These are phyloP conservation scores for Sarotherodon lohbergeri DNA, from an alignment of 2,113 vertebrate genomes.

Conservation along the genomic window DNA sequence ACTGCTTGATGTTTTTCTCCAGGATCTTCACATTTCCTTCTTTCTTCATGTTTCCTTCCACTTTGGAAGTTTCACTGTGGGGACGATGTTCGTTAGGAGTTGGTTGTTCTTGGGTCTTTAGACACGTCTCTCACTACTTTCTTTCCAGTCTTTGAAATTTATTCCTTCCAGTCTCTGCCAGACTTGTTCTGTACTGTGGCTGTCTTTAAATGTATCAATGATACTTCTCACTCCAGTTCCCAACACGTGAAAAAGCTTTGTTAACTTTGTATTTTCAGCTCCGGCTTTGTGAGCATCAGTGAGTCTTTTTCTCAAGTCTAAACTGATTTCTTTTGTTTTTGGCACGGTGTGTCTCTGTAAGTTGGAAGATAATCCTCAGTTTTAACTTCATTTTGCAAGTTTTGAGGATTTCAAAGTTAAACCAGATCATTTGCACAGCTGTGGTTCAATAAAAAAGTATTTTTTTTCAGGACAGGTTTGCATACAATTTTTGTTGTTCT, in stretches of 20 bases:
- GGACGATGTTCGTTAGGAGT: accelerated
- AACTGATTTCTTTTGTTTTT: neutral
- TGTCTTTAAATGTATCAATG: neutral
- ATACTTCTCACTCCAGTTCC: neutral
- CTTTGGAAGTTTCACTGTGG: neutral
- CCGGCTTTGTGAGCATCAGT: neutral
- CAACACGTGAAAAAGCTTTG: neutral
- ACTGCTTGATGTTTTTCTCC: accelerated
- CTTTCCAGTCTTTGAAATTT: neutral
- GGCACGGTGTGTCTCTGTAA: accelerated
- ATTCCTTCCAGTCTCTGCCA: neutral
- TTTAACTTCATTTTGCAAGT: neutral
- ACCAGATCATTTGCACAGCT: neutral
- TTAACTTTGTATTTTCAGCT: neutral
- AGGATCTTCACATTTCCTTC: neutral
- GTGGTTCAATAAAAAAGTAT: neutral
- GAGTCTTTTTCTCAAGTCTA: neutral
- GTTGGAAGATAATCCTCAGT: neutral
- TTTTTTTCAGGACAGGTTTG: neutral
- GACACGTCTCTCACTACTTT: neutral
- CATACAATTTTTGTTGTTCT: neutral
- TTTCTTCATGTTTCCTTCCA: neutral
- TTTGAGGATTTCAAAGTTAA: neutral
- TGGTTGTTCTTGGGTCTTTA: neutral
- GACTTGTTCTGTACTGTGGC: neutral